Evolutionary conservation across 1,140 invertebrate genomes (phyloP).

Genomic region (Sweltsa coloradensis): DNA sequence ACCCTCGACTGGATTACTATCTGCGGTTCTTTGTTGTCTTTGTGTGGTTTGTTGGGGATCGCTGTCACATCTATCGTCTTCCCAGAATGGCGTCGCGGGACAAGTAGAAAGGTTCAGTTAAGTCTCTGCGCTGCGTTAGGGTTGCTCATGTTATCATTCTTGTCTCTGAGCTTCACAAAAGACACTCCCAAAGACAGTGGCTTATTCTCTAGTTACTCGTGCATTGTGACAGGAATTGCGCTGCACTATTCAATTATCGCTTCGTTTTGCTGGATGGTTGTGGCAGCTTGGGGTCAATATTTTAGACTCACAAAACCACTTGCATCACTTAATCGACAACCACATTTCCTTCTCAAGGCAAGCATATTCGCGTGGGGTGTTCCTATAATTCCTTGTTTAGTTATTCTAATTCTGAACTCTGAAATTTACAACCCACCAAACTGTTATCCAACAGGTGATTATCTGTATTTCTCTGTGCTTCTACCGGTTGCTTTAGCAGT

Average conservation of each 20-base stretch:
- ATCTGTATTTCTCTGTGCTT: slow-evolving; percentile 36
- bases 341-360: slow-evolving; percentile 31
- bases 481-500: slow-evolving; percentile 33
- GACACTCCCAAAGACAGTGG: too few species aligned
- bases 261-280: slow-evolving; percentile 51
- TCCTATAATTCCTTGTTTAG: slow-evolving; percentile 34
- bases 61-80: slow-evolving; percentile 42
- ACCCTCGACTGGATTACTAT: too few species aligned
- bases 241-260: slow-evolving; percentile 47
- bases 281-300: slow-evolving; percentile 47
- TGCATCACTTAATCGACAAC: slow-evolving; percentile 24
- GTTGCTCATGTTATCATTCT: slow-evolving; percentile 38
- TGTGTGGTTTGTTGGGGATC: slow-evolving; percentile 40
- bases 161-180: too few species aligned
- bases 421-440: slow-evolving; percentile 33
- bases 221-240: slow-evolving; percentile 34
- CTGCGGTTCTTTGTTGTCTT: slow-evolving; percentile 39
- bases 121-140: slow-evolving; percentile 40
- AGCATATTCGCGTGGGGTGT: slow-evolving; percentile 34
- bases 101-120: slow-evolving; percentile 45
- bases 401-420: slow-evolving; percentile 30
- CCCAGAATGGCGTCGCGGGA: slow-evolving; percentile 40
- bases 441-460: slow-evolving; percentile 24
- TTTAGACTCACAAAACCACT: slow-evolving; percentile 37
- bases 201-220: slow-evolving; percentile 22